phyloP scores from a whole-genome alignment of 1,140 invertebrate genomes.

The Drosophila asahinai region DNA sequence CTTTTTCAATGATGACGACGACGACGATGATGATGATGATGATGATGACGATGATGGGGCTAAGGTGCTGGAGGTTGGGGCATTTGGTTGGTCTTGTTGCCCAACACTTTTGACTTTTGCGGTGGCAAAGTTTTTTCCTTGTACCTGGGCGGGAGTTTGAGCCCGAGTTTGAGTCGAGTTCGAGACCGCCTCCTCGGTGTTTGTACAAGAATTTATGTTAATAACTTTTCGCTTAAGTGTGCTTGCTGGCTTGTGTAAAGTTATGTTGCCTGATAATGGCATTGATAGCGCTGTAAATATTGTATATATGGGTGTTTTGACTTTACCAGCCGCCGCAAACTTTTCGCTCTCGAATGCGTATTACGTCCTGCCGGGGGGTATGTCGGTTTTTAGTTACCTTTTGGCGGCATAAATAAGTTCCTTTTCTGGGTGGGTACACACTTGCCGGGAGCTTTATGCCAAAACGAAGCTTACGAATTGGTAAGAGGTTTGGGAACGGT shows the following conservation, averaged over 20 bases:
- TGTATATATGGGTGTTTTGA: conserved; percentile 48
- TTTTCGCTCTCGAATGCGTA: conserved; percentile 10
- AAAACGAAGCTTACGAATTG: conserved; percentile 13
- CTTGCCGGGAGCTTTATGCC: conserved; percentile 17
- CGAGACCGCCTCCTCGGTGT: conserved; percentile 52
- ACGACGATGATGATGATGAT: not conserved
- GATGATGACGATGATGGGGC: conserved; percentile 3
- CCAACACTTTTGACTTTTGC: conserved; percentile 79
- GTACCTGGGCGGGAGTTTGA: conserved; percentile 46
- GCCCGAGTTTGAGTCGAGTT: conserved; percentile 35
- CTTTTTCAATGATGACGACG: conserved; percentile 41
- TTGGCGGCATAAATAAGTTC: conserved; percentile 6
- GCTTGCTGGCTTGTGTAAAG: conserved; percentile 46
- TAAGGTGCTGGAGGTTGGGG: conserved; percentile 37
- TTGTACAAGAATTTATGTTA: conserved; percentile 77
- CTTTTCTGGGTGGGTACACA: conserved; percentile 38
- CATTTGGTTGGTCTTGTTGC: conserved; percentile 25
- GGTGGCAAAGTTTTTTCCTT: conserved; percentile 63
- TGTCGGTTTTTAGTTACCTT: not conserved
- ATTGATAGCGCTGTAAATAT: conserved; percentile 78
- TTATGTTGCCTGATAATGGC: conserved; percentile 74
- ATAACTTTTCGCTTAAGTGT: conserved; percentile 69
- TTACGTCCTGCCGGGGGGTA: not conserved
- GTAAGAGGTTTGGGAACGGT: conserved; percentile 8
- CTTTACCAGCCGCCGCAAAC: conserved; percentile 11